phyloP scores from a whole-genome alignment of 2,888 invertebrate genomes.

The Callyntrura sp. region DNA sequence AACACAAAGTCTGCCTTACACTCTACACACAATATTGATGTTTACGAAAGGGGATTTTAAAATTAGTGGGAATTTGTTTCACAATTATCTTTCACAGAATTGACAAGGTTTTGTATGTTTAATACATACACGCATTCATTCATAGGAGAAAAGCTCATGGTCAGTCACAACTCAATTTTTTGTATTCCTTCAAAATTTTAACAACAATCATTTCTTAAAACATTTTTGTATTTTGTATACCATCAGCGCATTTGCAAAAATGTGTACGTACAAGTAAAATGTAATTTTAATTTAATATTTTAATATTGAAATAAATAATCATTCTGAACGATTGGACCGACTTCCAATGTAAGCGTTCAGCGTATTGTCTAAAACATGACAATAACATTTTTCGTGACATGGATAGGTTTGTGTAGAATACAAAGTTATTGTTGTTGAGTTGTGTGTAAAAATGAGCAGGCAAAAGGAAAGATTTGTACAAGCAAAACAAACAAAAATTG shows the following conservation, averaged over 20 bases:
- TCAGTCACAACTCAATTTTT: slow-evolving; percentile 68
- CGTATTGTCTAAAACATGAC: slow-evolving; percentile 67
- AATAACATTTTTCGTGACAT: slow-evolving; percentile 6
- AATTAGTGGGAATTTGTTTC: not conserved
- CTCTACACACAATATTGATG: not conserved
- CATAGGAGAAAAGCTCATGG: slow-evolving; percentile 58
- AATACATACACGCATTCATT: not conserved
- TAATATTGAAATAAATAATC: not conserved
- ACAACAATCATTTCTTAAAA: not conserved
- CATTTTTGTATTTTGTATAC: slow-evolving; percentile 17
- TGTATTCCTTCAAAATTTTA: not conserved
- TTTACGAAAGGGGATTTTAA: not conserved
- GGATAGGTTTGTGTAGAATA: slow-evolving; percentile 1
- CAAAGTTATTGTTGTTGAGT: slow-evolving; percentile 10
- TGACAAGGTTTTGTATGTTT: not conserved
- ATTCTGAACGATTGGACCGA: slow-evolving; percentile 53
- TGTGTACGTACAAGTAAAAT: not conserved
- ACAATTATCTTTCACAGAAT: not conserved
- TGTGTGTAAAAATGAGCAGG: not conserved
- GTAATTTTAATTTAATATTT: not conserved
- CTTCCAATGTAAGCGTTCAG: slow-evolving; percentile 70
- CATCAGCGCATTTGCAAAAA: too few relatives aligned
- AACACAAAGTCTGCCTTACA: not conserved
- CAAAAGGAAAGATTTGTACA: not conserved
- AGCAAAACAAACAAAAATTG: not conserved